Base-by-base conservation (phyloP, 2,113 vertebrate species). In the Circaetus gallicus region DNA sequence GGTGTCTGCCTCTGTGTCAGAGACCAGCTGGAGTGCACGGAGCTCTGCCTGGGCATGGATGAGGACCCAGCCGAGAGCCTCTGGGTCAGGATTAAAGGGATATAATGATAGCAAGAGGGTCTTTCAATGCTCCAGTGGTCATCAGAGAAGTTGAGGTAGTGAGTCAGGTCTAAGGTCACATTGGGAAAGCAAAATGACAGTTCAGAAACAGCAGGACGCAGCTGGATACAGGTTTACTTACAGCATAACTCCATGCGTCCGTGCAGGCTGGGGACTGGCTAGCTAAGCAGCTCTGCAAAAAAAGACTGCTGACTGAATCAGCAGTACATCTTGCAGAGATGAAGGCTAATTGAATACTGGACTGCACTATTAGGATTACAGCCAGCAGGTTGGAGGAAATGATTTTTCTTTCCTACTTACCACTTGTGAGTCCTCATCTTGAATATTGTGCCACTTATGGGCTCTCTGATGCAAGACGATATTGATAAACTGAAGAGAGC, bases 171-270 rank as follows among this genome's bases (percentile, higher is more conserved):
- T 40, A 88, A 26, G 13, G 22, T 43, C 43, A 70, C 0, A 0
- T 7, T 63, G 5, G 9, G 17, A 82, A 90, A 82, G 19, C 14
- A 62, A 82, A 95, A 59, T 9, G 15, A 20, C 38, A 38, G 16
- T 62, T 79, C 29, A 63, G 36, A 16, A 82, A 67, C 28, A 53
- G 13, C 22, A 32, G 58, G 31, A 61, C 11, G 17, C 3, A 31
- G 20, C 3, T 49, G 49, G 24, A 50, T 61, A 26, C 16, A 55
- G 15, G 13, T 73, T 85, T 82, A 56, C 7, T 17, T 32, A 7
- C 3, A 43, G 10, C 16, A 16, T 16, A 81, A 52, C 6, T 66
- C 38, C 31, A 28, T 0, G 0, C 1, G 5, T 25, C 17, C 36
- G 4, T 40, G 53, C 19, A 65, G 32, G 7, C 16, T 18, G 18